These are phyloP conservation scores for Andrena minutula DNA, from an alignment of 2,888 invertebrate species.

Conservation along the genomic window DNA sequence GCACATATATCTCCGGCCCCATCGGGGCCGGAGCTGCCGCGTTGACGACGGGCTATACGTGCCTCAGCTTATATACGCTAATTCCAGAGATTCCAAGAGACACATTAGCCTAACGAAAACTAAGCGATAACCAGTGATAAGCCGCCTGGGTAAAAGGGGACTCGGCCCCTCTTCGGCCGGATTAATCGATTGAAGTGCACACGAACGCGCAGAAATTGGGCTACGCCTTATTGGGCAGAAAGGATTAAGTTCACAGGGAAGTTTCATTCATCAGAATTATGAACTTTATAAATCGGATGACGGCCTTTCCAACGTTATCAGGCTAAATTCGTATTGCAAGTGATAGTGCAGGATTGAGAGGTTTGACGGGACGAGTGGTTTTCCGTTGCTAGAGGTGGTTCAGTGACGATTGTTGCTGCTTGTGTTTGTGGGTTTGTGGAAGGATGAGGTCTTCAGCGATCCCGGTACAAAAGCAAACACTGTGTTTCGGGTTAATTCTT, in stretches of 20 bases:
- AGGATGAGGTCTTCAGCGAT: too few relatives aligned
- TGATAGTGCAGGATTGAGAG: too few relatives aligned
- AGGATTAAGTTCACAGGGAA: neutral
- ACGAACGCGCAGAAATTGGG: constrained; percentile 1
- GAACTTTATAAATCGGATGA: too few relatives aligned
- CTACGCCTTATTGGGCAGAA: neutral
- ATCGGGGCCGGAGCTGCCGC: constrained; percentile 34
- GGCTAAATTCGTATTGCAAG: too few relatives aligned
- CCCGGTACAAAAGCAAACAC: too few relatives aligned
- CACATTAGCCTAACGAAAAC: constrained; percentile 67
- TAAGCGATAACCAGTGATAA: constrained; percentile 39
- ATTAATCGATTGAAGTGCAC: constrained; percentile 38
- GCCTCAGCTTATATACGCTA: constrained; percentile 61
- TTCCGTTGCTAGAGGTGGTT: too few relatives aligned
- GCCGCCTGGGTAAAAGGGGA: constrained; percentile 16
- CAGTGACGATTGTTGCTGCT: too few relatives aligned
- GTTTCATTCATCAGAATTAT: neutral
- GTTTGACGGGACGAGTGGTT: too few relatives aligned
- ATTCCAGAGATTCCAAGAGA: constrained; percentile 64
- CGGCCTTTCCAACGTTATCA: too few relatives aligned
- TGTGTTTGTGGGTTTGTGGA: too few relatives aligned
- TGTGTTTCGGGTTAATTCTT: too few relatives aligned
- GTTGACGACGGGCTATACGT: constrained; percentile 55
- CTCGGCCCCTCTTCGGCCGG: constrained; percentile 10
- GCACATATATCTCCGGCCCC: constrained; percentile 46